phyloP scores from a whole-genome alignment of 1,140 invertebrate species.

The Hesperophylax magnus region DNA sequence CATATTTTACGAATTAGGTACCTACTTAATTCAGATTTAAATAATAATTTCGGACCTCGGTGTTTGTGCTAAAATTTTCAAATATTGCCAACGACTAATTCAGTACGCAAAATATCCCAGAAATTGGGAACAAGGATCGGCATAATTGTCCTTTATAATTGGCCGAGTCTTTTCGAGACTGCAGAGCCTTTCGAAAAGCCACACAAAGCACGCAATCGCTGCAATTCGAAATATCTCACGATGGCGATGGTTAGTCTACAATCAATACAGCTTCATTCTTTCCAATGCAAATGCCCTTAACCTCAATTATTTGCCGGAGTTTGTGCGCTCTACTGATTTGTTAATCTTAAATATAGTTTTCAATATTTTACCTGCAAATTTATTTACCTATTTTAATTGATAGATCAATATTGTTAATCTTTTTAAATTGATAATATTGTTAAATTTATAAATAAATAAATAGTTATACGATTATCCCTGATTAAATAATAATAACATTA shows the following conservation, averaged over 20 bases:
- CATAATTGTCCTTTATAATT: slow-evolving; percentile 9
- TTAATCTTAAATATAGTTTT: no score
- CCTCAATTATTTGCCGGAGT: not conserved
- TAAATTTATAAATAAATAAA: not conserved
- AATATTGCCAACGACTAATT: not conserved
- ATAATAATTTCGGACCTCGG: no score
- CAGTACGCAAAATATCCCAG: not conserved
- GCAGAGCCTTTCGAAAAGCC: slow-evolving; percentile 13
- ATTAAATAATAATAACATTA: not conserved
- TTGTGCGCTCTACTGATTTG: no score
- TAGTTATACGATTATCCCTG: not conserved
- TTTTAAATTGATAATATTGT: not conserved
- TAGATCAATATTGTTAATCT: not conserved
- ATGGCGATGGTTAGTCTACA: not conserved
- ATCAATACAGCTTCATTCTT: not conserved
- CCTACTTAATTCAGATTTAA: no score
- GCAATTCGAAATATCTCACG: slow-evolving; percentile 8
- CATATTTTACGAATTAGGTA: no score
- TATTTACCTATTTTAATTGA: not conserved
- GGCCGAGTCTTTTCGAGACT: not conserved
- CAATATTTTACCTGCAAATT: no score
- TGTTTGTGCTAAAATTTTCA: no score
- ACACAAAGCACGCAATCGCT: slow-evolving; percentile 9
- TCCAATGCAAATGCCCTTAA: slow-evolving; percentile 23
- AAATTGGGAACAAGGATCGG: slow-evolving; percentile 21